These are phyloP conservation scores for Encarsia formosa DNA, from an alignment of 2,888 invertebrate species.

Conservation along the genomic window DNA sequence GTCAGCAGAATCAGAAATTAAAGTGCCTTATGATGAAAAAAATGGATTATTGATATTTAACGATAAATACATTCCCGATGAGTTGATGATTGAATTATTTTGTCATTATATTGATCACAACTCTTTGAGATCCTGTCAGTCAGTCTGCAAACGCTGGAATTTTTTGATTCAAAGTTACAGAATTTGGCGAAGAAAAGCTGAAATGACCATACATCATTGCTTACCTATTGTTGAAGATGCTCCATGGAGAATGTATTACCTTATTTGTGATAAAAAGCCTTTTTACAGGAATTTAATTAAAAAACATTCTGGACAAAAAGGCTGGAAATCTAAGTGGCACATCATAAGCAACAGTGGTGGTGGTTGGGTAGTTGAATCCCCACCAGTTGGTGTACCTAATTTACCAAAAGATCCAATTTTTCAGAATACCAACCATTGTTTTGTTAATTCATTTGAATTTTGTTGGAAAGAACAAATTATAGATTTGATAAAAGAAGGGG, in stretches of 20 bases:
- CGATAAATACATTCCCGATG: too few relatives aligned
- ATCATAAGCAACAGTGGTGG: conserved; percentile 49
- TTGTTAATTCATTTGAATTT: conserved; percentile 55
- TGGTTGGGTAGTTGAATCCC: conserved; percentile 53
- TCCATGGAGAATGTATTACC: conserved; percentile 51
- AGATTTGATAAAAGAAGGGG: conserved; percentile 48
- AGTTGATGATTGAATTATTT: too few relatives aligned
- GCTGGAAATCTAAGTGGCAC: conserved; percentile 44
- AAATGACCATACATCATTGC: conserved; percentile 32
- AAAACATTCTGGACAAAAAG: conserved; percentile 53
- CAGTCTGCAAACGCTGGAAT: conserved; percentile 56
- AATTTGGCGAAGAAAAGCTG: conserved; percentile 51
- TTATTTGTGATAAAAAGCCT: conserved; percentile 47
- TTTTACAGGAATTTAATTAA: conserved; percentile 54
- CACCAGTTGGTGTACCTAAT: conserved; percentile 50
- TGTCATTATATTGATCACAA: conserved; percentile 47
- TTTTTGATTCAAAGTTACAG: conserved; percentile 49
- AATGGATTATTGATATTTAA: too few relatives aligned
- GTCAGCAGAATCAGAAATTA: too few relatives aligned
- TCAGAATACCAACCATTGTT: conserved; percentile 51
- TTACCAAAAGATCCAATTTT: conserved; percentile 51
- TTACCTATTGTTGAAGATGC: conserved; percentile 40
- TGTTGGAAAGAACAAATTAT: conserved; percentile 55
- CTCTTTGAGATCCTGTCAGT: conserved; percentile 48
- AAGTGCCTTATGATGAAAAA: too few relatives aligned